phyloP scores from a whole-genome alignment of 2,797 vertebrate genomes.

The Allobates femoralis region DNA sequence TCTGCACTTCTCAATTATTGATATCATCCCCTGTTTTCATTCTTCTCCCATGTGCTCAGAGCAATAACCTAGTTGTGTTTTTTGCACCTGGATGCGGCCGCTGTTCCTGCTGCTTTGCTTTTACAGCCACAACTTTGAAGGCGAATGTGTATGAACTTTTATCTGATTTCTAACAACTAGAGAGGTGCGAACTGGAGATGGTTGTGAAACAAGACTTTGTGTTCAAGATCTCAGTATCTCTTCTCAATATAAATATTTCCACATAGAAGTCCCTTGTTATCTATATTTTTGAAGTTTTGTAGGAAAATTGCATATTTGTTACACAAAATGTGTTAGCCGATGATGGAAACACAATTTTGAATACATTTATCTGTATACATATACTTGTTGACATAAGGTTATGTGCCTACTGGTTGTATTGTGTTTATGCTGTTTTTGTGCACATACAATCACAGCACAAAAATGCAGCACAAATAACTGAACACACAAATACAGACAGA shows the following conservation, averaged over 20 bases:
- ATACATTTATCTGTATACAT: too few species aligned
- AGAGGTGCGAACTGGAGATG: background rate
- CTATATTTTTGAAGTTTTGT: background rate
- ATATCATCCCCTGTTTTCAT: constrained; percentile 11
- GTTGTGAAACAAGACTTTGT: background rate
- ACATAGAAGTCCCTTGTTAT: background rate
- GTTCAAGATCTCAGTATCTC: background rate
- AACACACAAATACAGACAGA: too few species aligned
- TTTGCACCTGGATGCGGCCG: background rate
- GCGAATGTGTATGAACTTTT: background rate
- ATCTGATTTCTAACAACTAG: background rate
- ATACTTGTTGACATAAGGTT: too few species aligned
- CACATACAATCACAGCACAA: too few species aligned
- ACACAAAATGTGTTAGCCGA: background rate
- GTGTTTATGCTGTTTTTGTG: too few species aligned
- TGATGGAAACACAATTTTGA: too few species aligned
- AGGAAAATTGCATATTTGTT: background rate
- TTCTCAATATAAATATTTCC: background rate
- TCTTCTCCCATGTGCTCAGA: background rate
- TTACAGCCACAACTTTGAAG: background rate
- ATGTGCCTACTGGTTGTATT: too few species aligned
- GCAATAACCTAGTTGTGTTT: background rate
- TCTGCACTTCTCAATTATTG: constrained; percentile 16
- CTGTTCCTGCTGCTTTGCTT: background rate
- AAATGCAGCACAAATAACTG: too few species aligned